Evolutionary conservation across 2,888 invertebrate genomes (phyloP), one percentile per base, ranked within the genome.

Genomic region (Autographa gamma): DNA sequence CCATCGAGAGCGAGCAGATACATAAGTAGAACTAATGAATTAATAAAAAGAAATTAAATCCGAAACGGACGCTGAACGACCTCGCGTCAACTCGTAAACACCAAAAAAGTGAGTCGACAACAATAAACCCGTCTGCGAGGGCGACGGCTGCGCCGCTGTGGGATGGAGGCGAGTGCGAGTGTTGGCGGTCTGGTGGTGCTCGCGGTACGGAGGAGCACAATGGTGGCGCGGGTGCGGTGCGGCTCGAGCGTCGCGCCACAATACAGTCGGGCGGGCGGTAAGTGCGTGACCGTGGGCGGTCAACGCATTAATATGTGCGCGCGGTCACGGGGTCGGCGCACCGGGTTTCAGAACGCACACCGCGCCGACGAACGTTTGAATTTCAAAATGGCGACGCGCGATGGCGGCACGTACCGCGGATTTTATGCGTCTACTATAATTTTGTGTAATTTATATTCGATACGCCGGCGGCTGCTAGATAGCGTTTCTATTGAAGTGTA

Each of bases 381-480:
- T 88, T 87, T 86, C 87, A 90, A 90, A 89, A 91, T 90, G 90
- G 90, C 91, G 89, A 85, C 88, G 81, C 68, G 79, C 80, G 76
- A 83, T 84, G 83, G 83, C 79, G 69, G 84, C 88, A 89, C 87
- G 89, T 86, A 84, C 84, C 86, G 91, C 89, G 84, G 90, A 90
- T 89, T 90, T 90, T 90, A 90, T 91, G 89, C 90, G 89, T 88
- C 89, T 90, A 87, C 90, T 90, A 91, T 91, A 90, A 91, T 91
- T 90, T 93, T 87, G 91, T 92, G 91, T 93, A 93, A 93, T 95
- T 94, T 94, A 94, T 94, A 95, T 95, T 94, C 95, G 92, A 91
- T 93, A 89, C 93, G 90, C 87, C 69, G 77, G 88, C 92, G 91
- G 92, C 89, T 86, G 84, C 84, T 92, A 90, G 91, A 92, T 93